Conservation (phyloP, 2,797 vertebrate species). For the Mormyrus proboscirostris region DNA sequence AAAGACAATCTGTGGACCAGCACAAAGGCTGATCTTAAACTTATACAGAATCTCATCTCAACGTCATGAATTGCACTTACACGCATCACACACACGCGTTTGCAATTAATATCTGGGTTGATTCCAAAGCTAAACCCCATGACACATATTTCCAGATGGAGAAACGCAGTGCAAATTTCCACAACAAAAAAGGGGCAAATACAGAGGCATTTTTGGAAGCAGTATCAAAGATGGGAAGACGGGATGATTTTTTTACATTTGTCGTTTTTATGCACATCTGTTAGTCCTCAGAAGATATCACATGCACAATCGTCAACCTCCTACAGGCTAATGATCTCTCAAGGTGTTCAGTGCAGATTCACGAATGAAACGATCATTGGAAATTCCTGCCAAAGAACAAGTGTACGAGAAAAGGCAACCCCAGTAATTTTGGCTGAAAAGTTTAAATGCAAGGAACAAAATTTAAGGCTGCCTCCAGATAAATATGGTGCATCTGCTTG, state of each 20-base stretch:
- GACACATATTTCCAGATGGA: conserved; percentile 3
- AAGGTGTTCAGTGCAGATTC: neutral
- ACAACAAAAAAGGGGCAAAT: conserved; percentile 2
- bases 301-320: neutral
- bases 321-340: neutral
- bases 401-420: neutral
- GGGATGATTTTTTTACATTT: neutral
- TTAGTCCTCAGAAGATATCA: neutral
- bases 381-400: neutral
- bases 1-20: neutral
- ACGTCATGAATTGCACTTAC: neutral
- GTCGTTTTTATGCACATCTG: neutral
- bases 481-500: neutral
- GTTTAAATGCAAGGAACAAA: neutral
- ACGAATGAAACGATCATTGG: neutral
- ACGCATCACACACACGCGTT: neutral
- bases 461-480: neutral
- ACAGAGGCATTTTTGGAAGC: neutral
- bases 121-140: neutral
- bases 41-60: neutral
- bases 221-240: neutral
- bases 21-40: neutral
- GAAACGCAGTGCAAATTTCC: neutral
- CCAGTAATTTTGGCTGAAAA: neutral
- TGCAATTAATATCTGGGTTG: neutral